A percentile compares a stretch with the other conserved stretches of the same genome.
phyloP scores from a whole-genome alignment of 2,113 vertebrate species.

The Clarias macrocephalus region DNA sequence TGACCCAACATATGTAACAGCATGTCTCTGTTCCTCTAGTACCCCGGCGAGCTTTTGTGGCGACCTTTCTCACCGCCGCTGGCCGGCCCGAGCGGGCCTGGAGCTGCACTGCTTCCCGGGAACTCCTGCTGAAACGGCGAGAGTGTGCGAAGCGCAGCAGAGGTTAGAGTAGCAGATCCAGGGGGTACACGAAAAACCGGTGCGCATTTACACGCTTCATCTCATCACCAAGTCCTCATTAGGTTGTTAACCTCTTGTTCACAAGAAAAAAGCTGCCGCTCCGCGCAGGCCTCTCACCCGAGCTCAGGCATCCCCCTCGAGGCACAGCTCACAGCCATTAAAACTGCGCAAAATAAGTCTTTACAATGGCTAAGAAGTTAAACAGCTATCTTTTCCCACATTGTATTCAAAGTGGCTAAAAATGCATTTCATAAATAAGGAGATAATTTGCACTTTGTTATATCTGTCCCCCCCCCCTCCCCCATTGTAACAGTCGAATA shows the following conservation, averaged over 20 bases:
- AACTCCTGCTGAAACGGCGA: constrained; percentile 74
- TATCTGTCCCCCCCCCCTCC: too few relatives aligned
- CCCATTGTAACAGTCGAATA: not conserved
- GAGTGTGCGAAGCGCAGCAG: constrained; percentile 73
- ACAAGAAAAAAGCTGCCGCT: constrained; percentile 75
- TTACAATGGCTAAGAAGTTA: constrained; percentile 44
- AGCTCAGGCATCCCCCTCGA: constrained; percentile 78
- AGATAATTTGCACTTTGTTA: not conserved
- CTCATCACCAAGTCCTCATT: constrained; percentile 80
- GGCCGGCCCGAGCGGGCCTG: constrained; percentile 75
- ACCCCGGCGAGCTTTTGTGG: constrained; percentile 75
- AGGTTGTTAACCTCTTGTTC: constrained; percentile 86
- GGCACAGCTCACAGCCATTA: constrained; percentile 70
- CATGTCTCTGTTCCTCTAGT: constrained; percentile 77
- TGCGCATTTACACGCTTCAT: constrained; percentile 84
- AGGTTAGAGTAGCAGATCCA: constrained; percentile 87
- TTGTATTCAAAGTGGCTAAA: not conserved
- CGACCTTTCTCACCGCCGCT: constrained; percentile 73
- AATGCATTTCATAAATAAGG: not conserved
- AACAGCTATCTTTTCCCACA: not conserved
- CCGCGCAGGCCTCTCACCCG: constrained; percentile 68
- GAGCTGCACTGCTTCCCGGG: constrained; percentile 75
- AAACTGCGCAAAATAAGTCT: constrained; percentile 63
- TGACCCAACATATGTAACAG: constrained; percentile 92
- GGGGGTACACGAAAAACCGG: constrained; percentile 68